A percentile compares a stretch with the other conserved stretches of the same genome.
phyloP scores from a whole-genome alignment of 2,888 invertebrate species.

The Limnephilus marmoratus region DNA sequence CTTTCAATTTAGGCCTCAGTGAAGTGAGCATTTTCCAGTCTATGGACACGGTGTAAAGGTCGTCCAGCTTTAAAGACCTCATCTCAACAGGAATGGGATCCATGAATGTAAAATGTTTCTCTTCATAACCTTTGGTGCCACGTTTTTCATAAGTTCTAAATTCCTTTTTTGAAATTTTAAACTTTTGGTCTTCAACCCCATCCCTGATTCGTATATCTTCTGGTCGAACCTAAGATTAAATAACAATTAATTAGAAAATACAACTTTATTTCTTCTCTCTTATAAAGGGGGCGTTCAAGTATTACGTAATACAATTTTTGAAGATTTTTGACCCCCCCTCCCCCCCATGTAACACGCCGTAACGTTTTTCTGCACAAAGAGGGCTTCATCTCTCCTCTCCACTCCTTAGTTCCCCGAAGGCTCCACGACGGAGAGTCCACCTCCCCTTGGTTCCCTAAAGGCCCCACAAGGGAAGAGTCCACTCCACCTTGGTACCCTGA shows the following conservation, averaged over 20 bases:
- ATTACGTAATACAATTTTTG: too few relatives aligned
- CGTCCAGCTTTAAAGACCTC: constrained; percentile 84
- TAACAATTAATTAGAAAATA: constrained; percentile 7
- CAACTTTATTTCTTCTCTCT: background rate
- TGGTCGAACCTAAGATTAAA: constrained; percentile 75
- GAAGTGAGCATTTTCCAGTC: constrained; percentile 96
- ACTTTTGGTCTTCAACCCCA: constrained; percentile 82
- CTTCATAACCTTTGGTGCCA: constrained; percentile 79
- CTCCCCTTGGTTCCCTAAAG: too few relatives aligned
- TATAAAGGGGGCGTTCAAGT: too few relatives aligned
- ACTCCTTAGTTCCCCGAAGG: too few relatives aligned
- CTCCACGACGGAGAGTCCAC: too few relatives aligned
- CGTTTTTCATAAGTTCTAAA: constrained; percentile 80
- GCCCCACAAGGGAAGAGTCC: too few relatives aligned
- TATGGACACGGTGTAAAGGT: constrained; percentile 90
- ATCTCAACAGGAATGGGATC: constrained; percentile 92
- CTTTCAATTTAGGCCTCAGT: constrained; percentile 87
- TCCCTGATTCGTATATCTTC: constrained; percentile 89
- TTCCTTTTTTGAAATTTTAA: constrained; percentile 86
- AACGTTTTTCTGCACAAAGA: too few relatives aligned
- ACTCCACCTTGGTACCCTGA: too few relatives aligned
- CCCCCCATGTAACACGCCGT: too few relatives aligned
- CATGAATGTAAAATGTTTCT: constrained; percentile 77
- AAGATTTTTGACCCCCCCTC: too few relatives aligned
- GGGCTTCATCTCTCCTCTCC: too few relatives aligned